These are phyloP conservation scores for Drosophila subquinaria DNA, from an alignment of 2,888 invertebrate species.

Conservation along the genomic window DNA sequence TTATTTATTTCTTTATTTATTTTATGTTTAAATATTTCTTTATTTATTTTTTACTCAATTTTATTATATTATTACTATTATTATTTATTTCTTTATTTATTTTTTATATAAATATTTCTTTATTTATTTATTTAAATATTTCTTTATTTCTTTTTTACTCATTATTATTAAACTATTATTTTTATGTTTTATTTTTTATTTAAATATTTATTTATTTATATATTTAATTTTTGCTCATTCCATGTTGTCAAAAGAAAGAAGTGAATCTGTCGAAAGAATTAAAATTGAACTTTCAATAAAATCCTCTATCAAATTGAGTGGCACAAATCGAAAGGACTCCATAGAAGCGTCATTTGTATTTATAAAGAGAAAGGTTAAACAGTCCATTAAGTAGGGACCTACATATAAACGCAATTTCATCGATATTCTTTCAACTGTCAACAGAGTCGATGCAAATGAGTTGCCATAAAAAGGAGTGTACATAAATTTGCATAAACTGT, in stretches of 20 bases:
- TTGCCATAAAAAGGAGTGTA: slow-evolving; percentile 9
- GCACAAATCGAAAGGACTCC: neutral
- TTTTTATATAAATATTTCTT: no score
- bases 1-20: no score
- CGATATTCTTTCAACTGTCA: slow-evolving; percentile 14
- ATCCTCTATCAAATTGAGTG: slow-evolving; percentile 10
- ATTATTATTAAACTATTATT: no score
- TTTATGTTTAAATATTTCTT: no score
- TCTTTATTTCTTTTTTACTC: no score
- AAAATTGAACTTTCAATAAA: neutral
- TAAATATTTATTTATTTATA: no score
- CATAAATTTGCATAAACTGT: slow-evolving; percentile 32
- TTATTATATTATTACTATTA: no score
- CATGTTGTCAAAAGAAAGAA: neutral
- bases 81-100: no score
- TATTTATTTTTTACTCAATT: no score
- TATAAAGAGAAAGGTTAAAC: neutral
- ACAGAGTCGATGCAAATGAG: slow-evolving; percentile 32
- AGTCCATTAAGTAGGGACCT: slow-evolving; percentile 28
- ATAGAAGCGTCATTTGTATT: no score
- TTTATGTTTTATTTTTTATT: no score
- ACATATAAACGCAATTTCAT: neutral
- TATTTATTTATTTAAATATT: no score
- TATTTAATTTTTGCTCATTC: neutral
- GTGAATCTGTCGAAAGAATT: neutral